Evolutionary conservation across 2,888 invertebrate genomes (phyloP).

Genomic region (Brenthis ino): DNA sequence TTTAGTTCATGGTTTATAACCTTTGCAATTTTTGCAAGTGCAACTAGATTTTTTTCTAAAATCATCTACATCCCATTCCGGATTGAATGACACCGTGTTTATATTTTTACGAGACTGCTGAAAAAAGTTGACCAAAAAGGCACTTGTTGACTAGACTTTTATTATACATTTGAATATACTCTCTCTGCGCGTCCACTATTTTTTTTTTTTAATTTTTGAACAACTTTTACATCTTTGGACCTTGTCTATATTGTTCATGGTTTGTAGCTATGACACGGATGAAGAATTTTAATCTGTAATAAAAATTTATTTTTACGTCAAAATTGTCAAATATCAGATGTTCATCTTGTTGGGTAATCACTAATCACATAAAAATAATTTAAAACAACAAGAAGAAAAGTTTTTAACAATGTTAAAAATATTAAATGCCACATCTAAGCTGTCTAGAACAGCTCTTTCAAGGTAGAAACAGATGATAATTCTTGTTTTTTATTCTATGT

Average conservation of each 20-base stretch:
- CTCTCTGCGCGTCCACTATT: no score
- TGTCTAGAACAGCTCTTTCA: conserved; percentile 55
- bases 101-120: background rate
- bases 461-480: conserved; percentile 49
- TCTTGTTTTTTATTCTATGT: background rate
- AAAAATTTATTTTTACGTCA: conserved; percentile 12
- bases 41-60: no score
- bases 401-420: conserved; percentile 60
- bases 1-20: no score
- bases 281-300: conserved; percentile 4
- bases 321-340: conserved; percentile 37
- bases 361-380: conserved; percentile 42
- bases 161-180: no score
- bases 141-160: background rate
- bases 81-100: background rate
- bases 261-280: no score
- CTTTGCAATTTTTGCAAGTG: no score
- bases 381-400: conserved; percentile 19
- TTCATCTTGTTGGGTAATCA: conserved; percentile 47
- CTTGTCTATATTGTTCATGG: no score
- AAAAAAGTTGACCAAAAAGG: background rate
- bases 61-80: no score
- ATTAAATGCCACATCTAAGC: conserved; percentile 51
- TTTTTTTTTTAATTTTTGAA: no score
- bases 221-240: no score